These are phyloP conservation scores for Centruroides vittatus DNA, from an alignment of 1,140 invertebrate species.

Conservation along the genomic window DNA sequence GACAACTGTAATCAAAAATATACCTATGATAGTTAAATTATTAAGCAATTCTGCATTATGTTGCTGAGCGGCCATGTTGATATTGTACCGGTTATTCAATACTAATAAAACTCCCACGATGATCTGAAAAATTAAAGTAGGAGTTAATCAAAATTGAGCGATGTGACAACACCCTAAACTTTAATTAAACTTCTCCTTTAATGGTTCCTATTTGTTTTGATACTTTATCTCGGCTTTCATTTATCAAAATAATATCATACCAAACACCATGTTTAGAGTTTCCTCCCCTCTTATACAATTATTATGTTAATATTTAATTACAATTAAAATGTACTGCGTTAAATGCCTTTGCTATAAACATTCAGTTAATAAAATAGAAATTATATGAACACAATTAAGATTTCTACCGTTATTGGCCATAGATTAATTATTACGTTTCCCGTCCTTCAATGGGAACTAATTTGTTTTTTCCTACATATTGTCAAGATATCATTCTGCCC, in stretches of 20 bases:
- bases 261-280: too few relatives aligned
- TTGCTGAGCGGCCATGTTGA: conserved; percentile 16
- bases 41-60: conserved; percentile 13
- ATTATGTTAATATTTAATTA: too few relatives aligned
- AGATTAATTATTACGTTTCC: not conserved
- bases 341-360: too few relatives aligned
- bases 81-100: conserved; percentile 18
- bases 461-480: too few relatives aligned
- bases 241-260: not conserved
- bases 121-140: conserved; percentile 10
- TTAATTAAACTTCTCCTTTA: not conserved
- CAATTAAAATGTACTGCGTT: too few relatives aligned
- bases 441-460: too few relatives aligned
- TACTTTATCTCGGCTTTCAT: not conserved
- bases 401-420: too few relatives aligned
- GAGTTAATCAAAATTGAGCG: not conserved
- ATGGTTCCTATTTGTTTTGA: not conserved
- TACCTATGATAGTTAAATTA: conserved; percentile 16
- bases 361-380: too few relatives aligned
- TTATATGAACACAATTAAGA: too few relatives aligned
- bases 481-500: too few relatives aligned
- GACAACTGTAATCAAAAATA: conserved; percentile 17
- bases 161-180: not conserved
- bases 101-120: conserved; percentile 19
- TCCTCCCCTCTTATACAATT: too few relatives aligned